Evolutionary conservation across 30 jellyfish, hydroid and myxozoan species (phyloP), one percentile per base, ranked within the genome.

Genomic region (Sanderia malayensis): DNA sequence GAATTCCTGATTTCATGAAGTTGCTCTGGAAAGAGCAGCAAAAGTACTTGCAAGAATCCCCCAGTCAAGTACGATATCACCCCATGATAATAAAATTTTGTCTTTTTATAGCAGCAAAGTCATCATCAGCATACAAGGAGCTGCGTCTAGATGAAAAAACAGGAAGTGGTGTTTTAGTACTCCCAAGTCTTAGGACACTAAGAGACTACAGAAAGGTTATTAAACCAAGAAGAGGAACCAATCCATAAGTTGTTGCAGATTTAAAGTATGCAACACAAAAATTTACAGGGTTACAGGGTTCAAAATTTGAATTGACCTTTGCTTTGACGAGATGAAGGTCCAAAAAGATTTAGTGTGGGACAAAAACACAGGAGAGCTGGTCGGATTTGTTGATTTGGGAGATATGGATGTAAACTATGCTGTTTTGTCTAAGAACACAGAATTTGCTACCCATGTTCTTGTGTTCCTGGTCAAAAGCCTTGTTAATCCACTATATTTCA

Each of bases 11-110:
- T 4, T 79, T 79, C 62, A 66, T 79, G 91, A 27, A 53, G 33
- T 37, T 79, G 32, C 53, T 66, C 59, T 76, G 88, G 81, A 62
- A 62, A 30, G 62, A 76, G 44, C 88, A 76, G 41, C 31, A 61
- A 49, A 63, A 66, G 57, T 32, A 44, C 29, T 65, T 32, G n/a
- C 47, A 26, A 53, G 49, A 76, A 55, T 25, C 69, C n/a, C 31
- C 65, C 55, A 55, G 19, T 20, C 82, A 83, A 13, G 63, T 65
- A 33, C 31, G 91, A 20, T 79, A 34, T 64, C 91, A 79, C 33
- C 91, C 82, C 21, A 79, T 79, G 83, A 8, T 79, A 20, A 79
- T 79, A 3, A 37, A 82, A 30, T 66, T 20, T 34, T 79, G 91
- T 45, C 76, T 79, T 1, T 41, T 71, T 3, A 34, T 68, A 1